phyloP scores from a whole-genome alignment of 2,113 vertebrate species.

The Spea bombifrons region DNA sequence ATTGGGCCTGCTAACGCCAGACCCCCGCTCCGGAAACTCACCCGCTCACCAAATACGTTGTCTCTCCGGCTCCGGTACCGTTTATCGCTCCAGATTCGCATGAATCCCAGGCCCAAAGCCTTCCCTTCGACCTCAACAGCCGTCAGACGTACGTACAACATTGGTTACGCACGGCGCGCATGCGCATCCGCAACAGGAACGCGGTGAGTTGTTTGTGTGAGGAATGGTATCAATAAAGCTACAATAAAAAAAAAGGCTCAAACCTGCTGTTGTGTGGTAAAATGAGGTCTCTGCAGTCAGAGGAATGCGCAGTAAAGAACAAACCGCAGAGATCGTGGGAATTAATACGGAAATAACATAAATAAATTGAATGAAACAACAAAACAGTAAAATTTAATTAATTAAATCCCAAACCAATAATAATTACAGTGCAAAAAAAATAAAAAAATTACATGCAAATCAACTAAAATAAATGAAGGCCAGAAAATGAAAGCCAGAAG shows the following conservation, averaged over 20 bases:
- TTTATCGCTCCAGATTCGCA: background rate
- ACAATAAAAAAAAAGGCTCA: background rate
- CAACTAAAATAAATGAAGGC: too few species aligned
- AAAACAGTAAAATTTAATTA: too few species aligned
- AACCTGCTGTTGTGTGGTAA: too few species aligned
- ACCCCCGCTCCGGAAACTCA: background rate
- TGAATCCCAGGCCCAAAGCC: conserved; percentile 10
- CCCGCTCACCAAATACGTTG: background rate
- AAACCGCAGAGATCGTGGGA: too few species aligned
- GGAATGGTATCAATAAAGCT: conserved; percentile 9
- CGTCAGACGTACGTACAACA: conserved; percentile 20
- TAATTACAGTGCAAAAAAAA: too few species aligned
- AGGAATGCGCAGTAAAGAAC: too few species aligned
- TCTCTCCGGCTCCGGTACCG: background rate
- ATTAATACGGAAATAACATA: too few species aligned
- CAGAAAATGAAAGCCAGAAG: too few species aligned
- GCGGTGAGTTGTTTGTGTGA: background rate
- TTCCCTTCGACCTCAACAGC: conserved; percentile 18
- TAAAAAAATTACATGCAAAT: too few species aligned
- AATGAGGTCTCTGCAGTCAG: too few species aligned
- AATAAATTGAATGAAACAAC: too few species aligned
- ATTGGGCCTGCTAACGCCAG: background rate
- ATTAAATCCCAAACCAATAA: too few species aligned
- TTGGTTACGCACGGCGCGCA: conserved; percentile 8
- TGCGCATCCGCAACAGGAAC: background rate